Conservation (phyloP, 2,888 invertebrate species). For the Eilema caniola region DNA sequence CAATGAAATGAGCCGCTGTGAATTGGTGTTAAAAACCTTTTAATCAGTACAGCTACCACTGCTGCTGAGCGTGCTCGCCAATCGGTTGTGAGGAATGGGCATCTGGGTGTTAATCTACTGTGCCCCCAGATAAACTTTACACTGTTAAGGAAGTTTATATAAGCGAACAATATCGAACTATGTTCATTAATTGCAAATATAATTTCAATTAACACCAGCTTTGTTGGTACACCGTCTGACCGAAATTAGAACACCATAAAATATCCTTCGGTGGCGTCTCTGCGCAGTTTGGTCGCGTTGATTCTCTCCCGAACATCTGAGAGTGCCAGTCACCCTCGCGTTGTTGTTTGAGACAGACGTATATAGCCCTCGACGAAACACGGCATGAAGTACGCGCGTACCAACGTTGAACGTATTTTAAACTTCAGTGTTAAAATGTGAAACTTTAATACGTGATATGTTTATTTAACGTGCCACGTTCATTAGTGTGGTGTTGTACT, state of each 20-base stretch:
- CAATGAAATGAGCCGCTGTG: too few species aligned
- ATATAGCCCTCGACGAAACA: conserved; percentile 28
- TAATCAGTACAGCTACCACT: too few species aligned
- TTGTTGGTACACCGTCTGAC: conserved; percentile 25
- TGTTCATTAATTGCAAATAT: conserved; percentile 16
- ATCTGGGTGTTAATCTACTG: too few species aligned
- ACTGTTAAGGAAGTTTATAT: not conserved
- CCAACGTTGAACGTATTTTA: conserved; percentile 39
- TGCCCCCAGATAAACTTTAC: not conserved
- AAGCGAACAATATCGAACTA: not conserved
- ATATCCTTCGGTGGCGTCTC: conserved; percentile 45
- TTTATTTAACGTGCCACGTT: conserved; percentile 39
- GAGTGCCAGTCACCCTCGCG: conserved; percentile 64
- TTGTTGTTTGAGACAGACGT: conserved; percentile 39
- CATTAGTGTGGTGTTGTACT: conserved; percentile 37
- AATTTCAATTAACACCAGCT: conserved; percentile 33
- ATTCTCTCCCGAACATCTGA: conserved; percentile 54
- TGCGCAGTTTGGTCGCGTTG: conserved; percentile 67
- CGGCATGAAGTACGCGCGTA: conserved; percentile 41
- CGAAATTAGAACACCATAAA: conserved; percentile 57
- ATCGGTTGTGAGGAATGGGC: too few species aligned
- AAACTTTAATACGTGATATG: conserved; percentile 46
- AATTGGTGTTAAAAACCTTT: too few species aligned
- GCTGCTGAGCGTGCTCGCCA: too few species aligned
- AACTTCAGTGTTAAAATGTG: conserved; percentile 55